Conservation (phyloP, 2,888 invertebrate species). For the Temnothorax ravouxi region DNA sequence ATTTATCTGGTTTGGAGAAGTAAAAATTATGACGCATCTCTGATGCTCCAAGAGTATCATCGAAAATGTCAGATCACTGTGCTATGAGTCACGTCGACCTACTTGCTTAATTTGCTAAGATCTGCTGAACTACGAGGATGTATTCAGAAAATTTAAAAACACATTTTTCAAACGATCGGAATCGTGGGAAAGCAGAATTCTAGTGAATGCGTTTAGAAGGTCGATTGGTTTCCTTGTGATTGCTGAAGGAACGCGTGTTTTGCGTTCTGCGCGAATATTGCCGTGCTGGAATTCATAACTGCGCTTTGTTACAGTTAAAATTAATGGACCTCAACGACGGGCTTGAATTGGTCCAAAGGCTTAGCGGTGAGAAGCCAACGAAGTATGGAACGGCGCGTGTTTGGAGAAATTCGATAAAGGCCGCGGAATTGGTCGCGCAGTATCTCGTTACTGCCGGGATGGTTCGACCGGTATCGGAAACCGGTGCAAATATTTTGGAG, state of each 20-base stretch:
- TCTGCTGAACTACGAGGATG: neutral
- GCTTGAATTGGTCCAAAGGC: constrained; percentile 87
- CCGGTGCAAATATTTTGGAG: constrained; percentile 82
- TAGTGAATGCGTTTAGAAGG: neutral
- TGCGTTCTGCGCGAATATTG: neutral
- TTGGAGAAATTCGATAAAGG: constrained; percentile 88
- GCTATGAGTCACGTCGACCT: constrained; percentile 8
- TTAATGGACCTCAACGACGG: constrained; percentile 88
- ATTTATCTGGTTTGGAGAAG: neutral
- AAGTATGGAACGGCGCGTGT: constrained; percentile 87
- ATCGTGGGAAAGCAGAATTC: constrained; percentile 8
- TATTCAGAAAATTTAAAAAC: neutral
- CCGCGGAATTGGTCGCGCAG: constrained; percentile 88
- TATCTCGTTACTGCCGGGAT: constrained; percentile 88
- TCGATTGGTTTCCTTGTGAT: neutral
- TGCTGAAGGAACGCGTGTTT: constrained; percentile 2
- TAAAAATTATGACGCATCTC: constrained; percentile 10
- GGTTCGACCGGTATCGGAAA: constrained; percentile 86
- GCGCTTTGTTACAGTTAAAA: constrained; percentile 86
- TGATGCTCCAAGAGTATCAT: neutral
- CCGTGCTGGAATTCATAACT: constrained; percentile 19
- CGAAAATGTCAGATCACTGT: constrained; percentile 10
- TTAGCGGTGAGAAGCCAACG: constrained; percentile 84
- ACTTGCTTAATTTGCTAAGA: constrained; percentile 37
- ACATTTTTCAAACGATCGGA: neutral